phyloP scores from a whole-genome alignment of 2,888 invertebrate genomes.

The Emesis furor region DNA sequence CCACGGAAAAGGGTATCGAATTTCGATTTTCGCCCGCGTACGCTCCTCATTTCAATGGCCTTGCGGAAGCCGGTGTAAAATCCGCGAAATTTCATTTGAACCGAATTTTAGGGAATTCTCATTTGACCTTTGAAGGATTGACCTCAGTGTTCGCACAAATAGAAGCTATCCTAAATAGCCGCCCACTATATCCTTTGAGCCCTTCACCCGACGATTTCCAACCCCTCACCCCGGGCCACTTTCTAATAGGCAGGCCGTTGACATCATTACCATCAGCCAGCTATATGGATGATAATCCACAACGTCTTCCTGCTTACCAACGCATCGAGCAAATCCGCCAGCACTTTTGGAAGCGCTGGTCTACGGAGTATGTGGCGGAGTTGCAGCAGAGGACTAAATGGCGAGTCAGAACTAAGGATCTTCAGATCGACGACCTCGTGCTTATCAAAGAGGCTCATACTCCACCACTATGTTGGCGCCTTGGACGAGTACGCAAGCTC shows the following conservation, averaged over 20 bases:
- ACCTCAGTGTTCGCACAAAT: conserved; percentile 62
- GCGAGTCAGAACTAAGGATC: neutral
- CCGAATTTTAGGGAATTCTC: neutral
- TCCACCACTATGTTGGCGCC: conserved; percentile 39
- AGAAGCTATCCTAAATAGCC: conserved; percentile 65
- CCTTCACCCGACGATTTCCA: conserved; percentile 57
- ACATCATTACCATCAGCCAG: neutral
- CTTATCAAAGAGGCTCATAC: conserved; percentile 18
- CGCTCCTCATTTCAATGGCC: conserved; percentile 60
- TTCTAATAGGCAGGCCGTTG: conserved; percentile 11
- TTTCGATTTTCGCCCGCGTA: conserved; percentile 68
- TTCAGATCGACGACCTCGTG: neutral
- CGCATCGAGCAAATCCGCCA: conserved; percentile 26
- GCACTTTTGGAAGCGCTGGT: conserved; percentile 60
- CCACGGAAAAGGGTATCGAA: conserved; percentile 67
- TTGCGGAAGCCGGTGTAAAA: conserved; percentile 55
- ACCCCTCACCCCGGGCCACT: conserved; percentile 63
- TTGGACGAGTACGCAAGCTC: conserved; percentile 41
- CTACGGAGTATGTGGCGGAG: conserved; percentile 51
- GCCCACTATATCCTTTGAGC: conserved; percentile 62
- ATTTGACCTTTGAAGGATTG: conserved; percentile 53
- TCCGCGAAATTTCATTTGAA: conserved; percentile 21
- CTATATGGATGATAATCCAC: neutral
- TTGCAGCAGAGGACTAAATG: conserved; percentile 48
- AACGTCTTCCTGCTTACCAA: neutral